A percentile compares a stretch with the other conserved stretches of the same genome.
Evolutionary conservation across 2,113 vertebrate species (phyloP).

Genomic region (Plestiodon gilberti): DNA sequence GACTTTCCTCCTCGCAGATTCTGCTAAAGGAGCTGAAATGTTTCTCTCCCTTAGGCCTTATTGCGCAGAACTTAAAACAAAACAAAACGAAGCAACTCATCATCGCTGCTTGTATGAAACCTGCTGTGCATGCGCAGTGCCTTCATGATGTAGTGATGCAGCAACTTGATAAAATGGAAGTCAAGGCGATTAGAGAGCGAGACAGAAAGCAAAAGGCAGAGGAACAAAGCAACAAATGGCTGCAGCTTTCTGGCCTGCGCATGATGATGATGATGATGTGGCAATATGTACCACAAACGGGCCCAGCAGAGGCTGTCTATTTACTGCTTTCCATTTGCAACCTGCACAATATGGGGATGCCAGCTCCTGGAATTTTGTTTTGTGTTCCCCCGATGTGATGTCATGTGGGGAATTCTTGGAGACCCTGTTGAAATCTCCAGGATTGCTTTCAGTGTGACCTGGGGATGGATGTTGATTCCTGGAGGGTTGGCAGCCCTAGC

Average conservation of each 20-base stretch:
- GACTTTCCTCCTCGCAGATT: conserved; percentile 44
- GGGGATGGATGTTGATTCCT: too few species aligned
- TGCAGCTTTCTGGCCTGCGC: not conserved
- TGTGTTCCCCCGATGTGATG: too few species aligned
- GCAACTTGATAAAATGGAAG: not conserved
- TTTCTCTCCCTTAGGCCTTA: conserved; percentile 39
- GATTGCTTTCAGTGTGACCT: too few species aligned
- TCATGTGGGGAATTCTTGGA: too few species aligned
- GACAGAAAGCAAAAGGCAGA: not conserved
- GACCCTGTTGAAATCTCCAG: too few species aligned
- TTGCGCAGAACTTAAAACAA: not conserved
- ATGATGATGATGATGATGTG: not conserved
- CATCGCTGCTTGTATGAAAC: conserved; percentile 42
- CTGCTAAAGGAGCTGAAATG: conserved; percentile 36
- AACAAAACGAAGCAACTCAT: conserved; percentile 26
- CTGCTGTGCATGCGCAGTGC: not conserved
- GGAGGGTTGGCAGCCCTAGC: too few species aligned
- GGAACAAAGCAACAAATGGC: not conserved
- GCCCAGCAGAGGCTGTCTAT: not conserved
- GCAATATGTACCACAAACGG: not conserved
- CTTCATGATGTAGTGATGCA: not conserved
- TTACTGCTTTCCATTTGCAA: not conserved
- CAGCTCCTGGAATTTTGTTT: too few species aligned
- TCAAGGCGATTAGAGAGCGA: not conserved
- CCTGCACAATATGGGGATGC: too few species aligned